Conservation (phyloP, 2,797 vertebrate species). For the Emydoidea blandingii region DNA sequence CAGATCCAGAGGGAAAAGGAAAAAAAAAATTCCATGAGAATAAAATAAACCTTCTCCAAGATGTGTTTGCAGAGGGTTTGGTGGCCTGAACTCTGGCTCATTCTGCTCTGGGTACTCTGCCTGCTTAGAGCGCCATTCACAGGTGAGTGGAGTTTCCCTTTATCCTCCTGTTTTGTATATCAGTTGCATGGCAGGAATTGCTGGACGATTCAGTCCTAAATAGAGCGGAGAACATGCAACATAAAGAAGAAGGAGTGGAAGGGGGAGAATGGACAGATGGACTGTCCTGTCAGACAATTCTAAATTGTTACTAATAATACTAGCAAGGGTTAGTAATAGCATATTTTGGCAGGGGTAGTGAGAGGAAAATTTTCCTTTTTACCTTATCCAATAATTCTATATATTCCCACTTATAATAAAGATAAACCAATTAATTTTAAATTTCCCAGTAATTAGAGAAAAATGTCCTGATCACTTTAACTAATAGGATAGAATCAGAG, state of each 20-base stretch:
- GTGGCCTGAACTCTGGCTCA: neutral
- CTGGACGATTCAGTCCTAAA: neutral
- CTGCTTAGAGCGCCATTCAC: rapidly evolving
- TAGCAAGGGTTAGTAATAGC: neutral
- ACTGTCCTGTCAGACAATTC: neutral
- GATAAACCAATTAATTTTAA: neutral
- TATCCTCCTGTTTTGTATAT: rapidly evolving
- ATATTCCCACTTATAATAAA: neutral
- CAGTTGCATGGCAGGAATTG: neutral
- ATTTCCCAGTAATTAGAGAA: neutral
- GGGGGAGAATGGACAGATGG: neutral
- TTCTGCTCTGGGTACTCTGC: neutral
- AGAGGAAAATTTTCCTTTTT: neutral
- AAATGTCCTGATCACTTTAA: neutral
- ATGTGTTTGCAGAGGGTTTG: rapidly evolving
- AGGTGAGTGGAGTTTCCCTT: neutral
- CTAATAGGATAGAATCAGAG: neutral
- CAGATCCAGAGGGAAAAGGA: neutral
- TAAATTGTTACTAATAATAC: neutral
- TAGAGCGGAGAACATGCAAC: neutral
- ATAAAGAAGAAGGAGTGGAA: neutral
- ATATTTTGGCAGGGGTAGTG: neutral
- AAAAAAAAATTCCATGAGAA: rapidly evolving
- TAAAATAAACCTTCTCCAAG: rapidly evolving
- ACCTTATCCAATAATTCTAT: neutral